Percentiles rank a stretch among this genome's conserved stretches.
Evolutionary conservation across 2,113 vertebrate genomes (phyloP).

Genomic region (Oryzias curvinotus): DNA sequence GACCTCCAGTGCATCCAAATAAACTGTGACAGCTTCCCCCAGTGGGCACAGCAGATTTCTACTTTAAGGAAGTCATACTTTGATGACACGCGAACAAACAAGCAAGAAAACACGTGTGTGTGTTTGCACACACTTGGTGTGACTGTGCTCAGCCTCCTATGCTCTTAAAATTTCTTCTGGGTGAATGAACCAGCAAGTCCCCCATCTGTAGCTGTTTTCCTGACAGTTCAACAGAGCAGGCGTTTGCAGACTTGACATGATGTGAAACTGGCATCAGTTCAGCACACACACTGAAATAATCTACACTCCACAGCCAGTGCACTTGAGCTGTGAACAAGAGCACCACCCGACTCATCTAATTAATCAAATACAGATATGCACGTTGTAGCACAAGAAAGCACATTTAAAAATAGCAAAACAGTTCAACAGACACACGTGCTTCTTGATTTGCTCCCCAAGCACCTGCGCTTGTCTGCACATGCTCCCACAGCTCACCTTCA

Average conservation of each 20-base stretch:
- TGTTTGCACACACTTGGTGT: slow-evolving; percentile 9
- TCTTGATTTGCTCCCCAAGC: slow-evolving; percentile 30
- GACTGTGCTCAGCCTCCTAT: slow-evolving; percentile 22
- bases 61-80: slow-evolving; percentile 30
- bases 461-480: slow-evolving; percentile 24
- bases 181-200: slow-evolving; percentile 65
- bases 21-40: slow-evolving; percentile 42
- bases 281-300: slow-evolving; percentile 15
- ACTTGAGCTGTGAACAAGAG: slow-evolving; percentile 27
- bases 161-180: slow-evolving; percentile 49
- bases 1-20: slow-evolving; percentile 43
- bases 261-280: slow-evolving; percentile 50
- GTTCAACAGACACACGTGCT: slow-evolving; percentile 9
- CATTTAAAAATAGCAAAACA: slow-evolving; percentile 37
- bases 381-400: background rate
- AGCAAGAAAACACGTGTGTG: background rate
- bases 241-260: slow-evolving; percentile 59
- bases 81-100: slow-evolving; percentile 21
- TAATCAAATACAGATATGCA: slow-evolving; percentile 24
- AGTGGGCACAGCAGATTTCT: slow-evolving; percentile 39
- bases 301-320: slow-evolving; percentile 33
- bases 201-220: slow-evolving; percentile 55
- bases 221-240: slow-evolving; percentile 62
- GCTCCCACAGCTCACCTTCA: slow-evolving; percentile 87
- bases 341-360: slow-evolving; percentile 33